Conservation (phyloP, 2,113 vertebrate genomes). For the Himantopus leucocephalus region DNA sequence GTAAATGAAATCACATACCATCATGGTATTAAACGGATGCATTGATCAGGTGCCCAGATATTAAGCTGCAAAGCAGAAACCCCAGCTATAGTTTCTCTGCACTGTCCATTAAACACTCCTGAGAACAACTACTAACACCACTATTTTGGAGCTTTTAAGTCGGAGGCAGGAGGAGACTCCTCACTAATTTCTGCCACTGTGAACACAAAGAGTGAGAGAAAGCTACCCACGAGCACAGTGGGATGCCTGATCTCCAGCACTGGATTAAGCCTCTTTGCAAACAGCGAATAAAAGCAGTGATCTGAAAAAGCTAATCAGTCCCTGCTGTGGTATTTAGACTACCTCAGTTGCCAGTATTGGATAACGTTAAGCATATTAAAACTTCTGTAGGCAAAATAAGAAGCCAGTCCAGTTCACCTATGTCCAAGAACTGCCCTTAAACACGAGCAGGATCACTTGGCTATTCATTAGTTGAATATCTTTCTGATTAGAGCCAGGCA, state of each 20-base stretch:
- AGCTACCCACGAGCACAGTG: conserved; percentile 71
- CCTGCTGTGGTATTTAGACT: conserved; percentile 81
- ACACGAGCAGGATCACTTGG: background rate
- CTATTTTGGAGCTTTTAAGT: conserved; percentile 54
- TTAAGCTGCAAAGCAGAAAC: background rate
- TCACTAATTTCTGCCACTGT: conserved; percentile 66
- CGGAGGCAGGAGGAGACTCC: conserved; percentile 44
- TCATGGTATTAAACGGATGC: background rate
- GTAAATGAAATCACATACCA: background rate
- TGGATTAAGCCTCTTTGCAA: conserved; percentile 80
- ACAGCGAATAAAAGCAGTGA: conserved; percentile 77
- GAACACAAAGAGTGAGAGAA: conserved; percentile 72
- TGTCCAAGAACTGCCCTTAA: background rate
- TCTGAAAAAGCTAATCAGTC: conserved; percentile 84
- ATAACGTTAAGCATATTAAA: conserved; percentile 80
- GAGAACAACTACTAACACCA: conserved; percentile 31
- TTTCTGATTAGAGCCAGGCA: background rate
- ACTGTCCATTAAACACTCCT: background rate
- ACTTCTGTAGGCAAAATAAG: conserved; percentile 72
- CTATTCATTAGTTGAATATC: background rate
- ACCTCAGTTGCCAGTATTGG: conserved; percentile 66
- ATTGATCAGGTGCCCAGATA: background rate
- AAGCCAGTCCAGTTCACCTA: conserved; percentile 20
- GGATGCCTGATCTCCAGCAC: conserved; percentile 73
- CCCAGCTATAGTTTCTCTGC: background rate